Base-by-base conservation (phyloP, 2,888 invertebrate species). In the Pycnomerus fuliginosus region DNA sequence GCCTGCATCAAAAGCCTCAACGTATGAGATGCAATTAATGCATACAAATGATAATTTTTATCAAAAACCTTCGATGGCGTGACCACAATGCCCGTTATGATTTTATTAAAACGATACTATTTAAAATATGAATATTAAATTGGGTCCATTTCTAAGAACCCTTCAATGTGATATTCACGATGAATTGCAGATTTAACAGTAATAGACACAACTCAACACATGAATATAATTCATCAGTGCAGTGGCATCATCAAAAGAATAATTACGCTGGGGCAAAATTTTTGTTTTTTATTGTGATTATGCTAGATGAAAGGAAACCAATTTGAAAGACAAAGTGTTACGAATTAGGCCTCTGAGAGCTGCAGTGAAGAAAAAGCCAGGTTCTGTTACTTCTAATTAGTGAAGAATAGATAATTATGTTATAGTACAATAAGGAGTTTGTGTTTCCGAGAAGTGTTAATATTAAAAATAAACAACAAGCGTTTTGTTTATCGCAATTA, bases 211-310 rank as follows among this genome's bases (percentile, higher is more conserved):
- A 36, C 30, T 14, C 35, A 16, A 24, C 23, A 31, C 36, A 43
- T 36, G 42, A 43, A 43, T 43, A 43, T 43, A 43, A 43, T 43
- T 43, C 42, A 29, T 43, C 36, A 42, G 33, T 10, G 27, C 12
- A n/a, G n/a, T n/a, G n/a, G n/a, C n/a, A n/a, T n/a, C n/a, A n/a
- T n/a, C n/a, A n/a, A n/a, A n/a, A n/a, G n/a, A n/a, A n/a, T n/a
- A n/a, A n/a, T n/a, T n/a, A n/a, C n/a, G n/a, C n/a, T n/a, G n/a
- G n/a, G n/a, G n/a, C n/a, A n/a, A n/a, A n/a, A n/a, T n/a, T n/a
- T n/a, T n/a, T n/a, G n/a, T n/a, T n/a, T n/a, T n/a, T n/a, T n/a
- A n/a, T n/a, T n/a, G n/a, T n/a, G n/a, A n/a, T n/a, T n/a, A n/a
- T n/a, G n/a, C n/a, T n/a, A n/a, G n/a, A n/a, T n/a, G n/a, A n/a